phyloP scores from a whole-genome alignment of 2,888 invertebrate species.

The Chrysotoxum bicinctum region DNA sequence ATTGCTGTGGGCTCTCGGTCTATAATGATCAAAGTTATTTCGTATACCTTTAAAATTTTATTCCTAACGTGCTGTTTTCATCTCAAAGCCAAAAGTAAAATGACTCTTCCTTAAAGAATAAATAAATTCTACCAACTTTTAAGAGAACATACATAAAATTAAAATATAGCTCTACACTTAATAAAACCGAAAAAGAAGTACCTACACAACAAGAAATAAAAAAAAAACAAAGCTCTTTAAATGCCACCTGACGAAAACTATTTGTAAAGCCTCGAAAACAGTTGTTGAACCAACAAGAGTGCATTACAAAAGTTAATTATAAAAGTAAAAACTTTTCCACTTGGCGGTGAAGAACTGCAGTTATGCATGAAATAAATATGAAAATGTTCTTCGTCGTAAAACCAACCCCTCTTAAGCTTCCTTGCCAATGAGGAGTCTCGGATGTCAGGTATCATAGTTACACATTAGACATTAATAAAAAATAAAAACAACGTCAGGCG shows the following conservation, averaged over 20 bases:
- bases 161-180: not conserved
- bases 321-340: conserved; percentile 61
- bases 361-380: conserved; percentile 34
- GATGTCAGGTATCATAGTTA: conserved; percentile 6
- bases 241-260: conserved; percentile 53
- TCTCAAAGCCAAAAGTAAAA: not conserved
- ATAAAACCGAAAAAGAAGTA: not conserved
- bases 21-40: too few species aligned
- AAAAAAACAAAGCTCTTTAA: conserved; percentile 46
- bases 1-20: too few species aligned
- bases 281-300: conserved; percentile 41
- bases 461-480: too few species aligned
- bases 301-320: conserved; percentile 65
- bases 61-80: not conserved
- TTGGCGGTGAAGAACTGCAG: conserved; percentile 55
- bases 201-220: not conserved
- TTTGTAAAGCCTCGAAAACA: conserved; percentile 52
- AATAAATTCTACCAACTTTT: not conserved
- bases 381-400: conserved; percentile 3
- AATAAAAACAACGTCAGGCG: not conserved
- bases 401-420: not conserved
- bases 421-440: not conserved
- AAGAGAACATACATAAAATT: not conserved
- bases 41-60: too few species aligned
- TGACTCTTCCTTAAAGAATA: not conserved